A percentile compares a stretch with the other conserved stretches of the same genome.
Evolutionary conservation across 2,797 vertebrate species (phyloP).

Genomic region (Centropyge bicolor): DNA sequence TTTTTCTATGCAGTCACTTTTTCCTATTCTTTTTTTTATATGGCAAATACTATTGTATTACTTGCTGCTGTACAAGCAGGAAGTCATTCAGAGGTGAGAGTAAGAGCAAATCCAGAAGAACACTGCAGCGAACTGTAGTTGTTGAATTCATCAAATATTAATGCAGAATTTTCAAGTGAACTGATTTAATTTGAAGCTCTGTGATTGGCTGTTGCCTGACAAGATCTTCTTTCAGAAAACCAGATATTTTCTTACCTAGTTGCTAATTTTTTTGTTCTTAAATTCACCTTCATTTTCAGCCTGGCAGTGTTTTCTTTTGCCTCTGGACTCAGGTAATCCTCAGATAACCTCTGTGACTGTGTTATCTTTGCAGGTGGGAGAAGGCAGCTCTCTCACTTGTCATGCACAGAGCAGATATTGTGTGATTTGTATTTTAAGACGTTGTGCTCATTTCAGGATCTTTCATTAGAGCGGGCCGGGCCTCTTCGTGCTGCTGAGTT

Average conservation of each 20-base stretch:
- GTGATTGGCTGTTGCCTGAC: background rate
- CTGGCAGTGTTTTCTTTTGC: background rate
- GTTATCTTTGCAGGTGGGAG: background rate
- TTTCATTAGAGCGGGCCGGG: slow-evolving; percentile 45
- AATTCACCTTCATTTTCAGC: slow-evolving; percentile 3
- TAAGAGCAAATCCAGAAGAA: background rate
- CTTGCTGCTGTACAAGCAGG: too few species aligned
- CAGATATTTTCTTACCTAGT: background rate
- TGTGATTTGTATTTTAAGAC: slow-evolving; percentile 57
- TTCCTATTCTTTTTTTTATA: background rate
- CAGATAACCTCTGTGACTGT: background rate
- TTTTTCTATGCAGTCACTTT: background rate
- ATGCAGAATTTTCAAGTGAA: background rate
- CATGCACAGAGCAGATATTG: slow-evolving; percentile 7
- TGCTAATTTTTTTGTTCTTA: background rate
- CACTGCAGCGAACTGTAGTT: background rate
- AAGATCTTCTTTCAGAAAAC: slow-evolving; percentile 1
- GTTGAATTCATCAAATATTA: background rate
- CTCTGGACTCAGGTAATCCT: background rate
- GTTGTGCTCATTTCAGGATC: slow-evolving; percentile 38
- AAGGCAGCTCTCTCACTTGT: slow-evolving; percentile 10
- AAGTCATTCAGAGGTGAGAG: background rate
- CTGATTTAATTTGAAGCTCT: background rate
- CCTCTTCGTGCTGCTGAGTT: slow-evolving; percentile 50
- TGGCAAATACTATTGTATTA: too few species aligned